Conservation (phyloP, 1,140 invertebrate genomes). For the Bombus cullumanus region DNA sequence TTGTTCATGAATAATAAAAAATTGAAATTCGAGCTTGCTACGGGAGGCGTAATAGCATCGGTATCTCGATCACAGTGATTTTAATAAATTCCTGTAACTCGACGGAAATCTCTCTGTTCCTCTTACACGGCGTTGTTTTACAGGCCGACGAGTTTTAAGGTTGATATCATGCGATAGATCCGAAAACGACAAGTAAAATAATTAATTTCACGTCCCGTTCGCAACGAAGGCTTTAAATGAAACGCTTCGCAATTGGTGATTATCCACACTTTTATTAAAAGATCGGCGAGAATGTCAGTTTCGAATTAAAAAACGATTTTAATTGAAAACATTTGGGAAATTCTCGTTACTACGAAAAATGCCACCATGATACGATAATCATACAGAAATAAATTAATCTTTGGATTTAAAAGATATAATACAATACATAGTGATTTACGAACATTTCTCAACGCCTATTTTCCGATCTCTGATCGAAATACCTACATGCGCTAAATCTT, state of each 20-base stretch:
- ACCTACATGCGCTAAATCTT: no score
- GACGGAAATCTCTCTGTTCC: background rate
- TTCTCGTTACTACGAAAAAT: background rate
- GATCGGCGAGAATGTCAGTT: background rate
- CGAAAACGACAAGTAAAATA: constrained; percentile 9
- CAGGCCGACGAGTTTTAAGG: background rate
- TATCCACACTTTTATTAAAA: background rate
- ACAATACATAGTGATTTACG: no score
- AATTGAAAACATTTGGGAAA: background rate
- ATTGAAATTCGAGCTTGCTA: constrained; percentile 12
- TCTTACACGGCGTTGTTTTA: background rate
- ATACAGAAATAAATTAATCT: no score
- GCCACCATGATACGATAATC: background rate
- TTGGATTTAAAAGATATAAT: no score
- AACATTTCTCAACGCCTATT: no score
- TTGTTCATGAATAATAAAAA: constrained; percentile 36
- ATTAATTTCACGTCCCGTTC: constrained; percentile 11
- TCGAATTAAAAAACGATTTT: background rate
- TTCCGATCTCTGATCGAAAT: no score
- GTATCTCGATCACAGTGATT: constrained; percentile 20
- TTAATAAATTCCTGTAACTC: constrained; percentile 31
- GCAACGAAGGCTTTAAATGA: background rate
- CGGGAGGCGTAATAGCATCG: background rate
- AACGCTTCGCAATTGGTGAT: background rate
- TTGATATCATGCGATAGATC: background rate